Evolutionary conservation across 2,113 vertebrate genomes (phyloP), one percentile per base, ranked within the genome.

Genomic region (Cephalopholis sonnerati): DNA sequence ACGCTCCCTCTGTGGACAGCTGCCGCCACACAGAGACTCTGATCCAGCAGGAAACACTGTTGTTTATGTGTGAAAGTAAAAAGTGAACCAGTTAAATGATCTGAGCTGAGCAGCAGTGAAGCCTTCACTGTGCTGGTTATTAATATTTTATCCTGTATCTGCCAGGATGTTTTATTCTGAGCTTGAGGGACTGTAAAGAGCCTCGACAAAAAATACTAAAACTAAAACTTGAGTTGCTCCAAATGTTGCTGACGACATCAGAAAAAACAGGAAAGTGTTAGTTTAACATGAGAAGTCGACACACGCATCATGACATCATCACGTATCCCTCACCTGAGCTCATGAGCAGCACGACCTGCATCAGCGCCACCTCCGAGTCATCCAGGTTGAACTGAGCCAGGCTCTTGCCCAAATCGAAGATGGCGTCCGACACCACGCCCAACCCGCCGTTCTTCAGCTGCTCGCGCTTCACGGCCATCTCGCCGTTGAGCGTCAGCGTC

Each of bases 291-390:
- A 50, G 48, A 0, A 36, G 32, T 36, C 32, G 32, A 8, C 16
- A 17, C 48, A 13, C 15, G 39, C 15, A 16, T 51, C 2, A 2
- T 27, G 44, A 17, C 22, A 3, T 25, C 25, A 18, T 55, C 3
- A 18, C 1, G 53, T 0, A 0, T 20, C 53, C 32, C 91, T 44
- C 41, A 97, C 96, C 97, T 96, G 97, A 98, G 93, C 97, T 98
- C 97, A 98, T 97, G 88, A 98, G 96, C 93, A 98, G 96, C 92
- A 98, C 97, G 7, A 97, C 97, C 94, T 98, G 97, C 89, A 98
- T 92, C 89, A 98, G 96, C 74, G 97, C 97, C 94, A 98, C 97
- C 94, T 98, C 97, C 0, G 97, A 97, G 95, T 98, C 97, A 13
- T 98, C 97, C 93, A 98, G 94, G 93, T 97, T 97, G 95, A 98